Conservation (phyloP, 2,888 invertebrate genomes). For the Agrochola lychnidis region DNA sequence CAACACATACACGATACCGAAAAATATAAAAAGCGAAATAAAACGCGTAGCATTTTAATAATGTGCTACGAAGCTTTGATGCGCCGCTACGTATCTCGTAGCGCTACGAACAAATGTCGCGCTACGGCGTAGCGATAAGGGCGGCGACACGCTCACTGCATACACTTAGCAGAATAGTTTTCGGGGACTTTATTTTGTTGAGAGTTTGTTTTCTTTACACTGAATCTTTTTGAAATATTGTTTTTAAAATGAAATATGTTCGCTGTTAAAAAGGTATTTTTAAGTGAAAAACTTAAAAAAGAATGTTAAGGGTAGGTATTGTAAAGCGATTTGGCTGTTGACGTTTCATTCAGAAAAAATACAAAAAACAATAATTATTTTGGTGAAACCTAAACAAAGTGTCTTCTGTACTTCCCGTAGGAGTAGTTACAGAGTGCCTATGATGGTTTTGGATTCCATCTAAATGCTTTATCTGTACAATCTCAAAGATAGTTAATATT, state of each 20-base stretch:
- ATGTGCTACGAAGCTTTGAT: slow-evolving; percentile 72
- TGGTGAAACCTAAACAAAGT: neutral
- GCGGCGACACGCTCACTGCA: slow-evolving; percentile 46
- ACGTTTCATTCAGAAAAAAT: neutral
- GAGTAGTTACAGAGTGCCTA: neutral
- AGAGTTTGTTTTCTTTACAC: neutral
- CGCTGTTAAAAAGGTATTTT: neutral
- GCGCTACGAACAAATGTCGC: slow-evolving; percentile 70
- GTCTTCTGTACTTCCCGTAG: neutral
- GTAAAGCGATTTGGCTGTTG: no score
- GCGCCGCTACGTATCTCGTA: slow-evolving; percentile 62
- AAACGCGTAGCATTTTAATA: slow-evolving; percentile 66
- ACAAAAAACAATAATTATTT: neutral
- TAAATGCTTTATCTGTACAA: neutral
- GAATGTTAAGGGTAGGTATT: neutral
- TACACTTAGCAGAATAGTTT: slow-evolving; percentile 13
- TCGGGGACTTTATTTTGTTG: slow-evolving; percentile 13
- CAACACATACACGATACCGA: slow-evolving; percentile 34
- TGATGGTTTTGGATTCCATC: neutral
- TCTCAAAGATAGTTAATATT: neutral
- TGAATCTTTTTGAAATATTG: neutral
- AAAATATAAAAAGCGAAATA: slow-evolving; percentile 51
- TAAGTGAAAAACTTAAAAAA: neutral
- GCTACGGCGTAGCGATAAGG: slow-evolving; percentile 64
- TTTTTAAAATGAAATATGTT: neutral